Base-by-base conservation (phyloP, 2,888 invertebrate genomes). In the Pandemis heparana region DNA sequence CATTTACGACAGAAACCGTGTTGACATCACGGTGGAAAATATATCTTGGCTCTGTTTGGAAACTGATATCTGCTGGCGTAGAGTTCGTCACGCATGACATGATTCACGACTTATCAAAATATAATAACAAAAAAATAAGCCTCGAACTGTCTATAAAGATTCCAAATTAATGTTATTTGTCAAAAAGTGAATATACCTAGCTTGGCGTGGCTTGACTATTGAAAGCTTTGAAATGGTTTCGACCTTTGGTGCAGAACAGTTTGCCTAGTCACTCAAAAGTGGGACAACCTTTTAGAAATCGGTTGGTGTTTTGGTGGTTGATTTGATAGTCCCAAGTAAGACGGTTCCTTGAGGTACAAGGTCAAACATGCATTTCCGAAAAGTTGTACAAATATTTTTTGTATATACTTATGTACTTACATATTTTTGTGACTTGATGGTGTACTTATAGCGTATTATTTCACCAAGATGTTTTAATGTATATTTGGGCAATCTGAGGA, bases 41-140 rank as follows among this genome's bases (percentile, higher is more conserved):
- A 38, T 38, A n/a, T 43, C 41, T 14, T 16, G 12, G n/a, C 51
- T 18, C 69, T 72, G 72, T 67, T 72, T 67, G 67, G 62, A 53
- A 56, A 62, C 43, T 43, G 72, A 67, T 67, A 72, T 38, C 32
- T 23, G 18, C 23, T 56, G 6, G 62, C 18, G 32, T 70, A 61
- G 32, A 43, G 61, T 53, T 67, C 56, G 59, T 66, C 43, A n/a
- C 14, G 18, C 39, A 39, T 56, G 48, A 71, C 48, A 60, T 66
- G 51, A 71, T 66, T 41, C 43, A 38, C 46, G 14, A 12, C 38
- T 72, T 67, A 72, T 67, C 72, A 62, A 53, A 71, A 61, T 66
- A 51, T 16, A 46, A 72, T 53, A 72, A 66, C 62, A 61, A 53
- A 66, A 39, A 60, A 61, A 41, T 18, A 32, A 39, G 12, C 18